Percentiles rank a stretch among this genome's conserved stretches.
phyloP scores from a whole-genome alignment of 2,888 invertebrate species.

The Hanleya hanleyi region DNA sequence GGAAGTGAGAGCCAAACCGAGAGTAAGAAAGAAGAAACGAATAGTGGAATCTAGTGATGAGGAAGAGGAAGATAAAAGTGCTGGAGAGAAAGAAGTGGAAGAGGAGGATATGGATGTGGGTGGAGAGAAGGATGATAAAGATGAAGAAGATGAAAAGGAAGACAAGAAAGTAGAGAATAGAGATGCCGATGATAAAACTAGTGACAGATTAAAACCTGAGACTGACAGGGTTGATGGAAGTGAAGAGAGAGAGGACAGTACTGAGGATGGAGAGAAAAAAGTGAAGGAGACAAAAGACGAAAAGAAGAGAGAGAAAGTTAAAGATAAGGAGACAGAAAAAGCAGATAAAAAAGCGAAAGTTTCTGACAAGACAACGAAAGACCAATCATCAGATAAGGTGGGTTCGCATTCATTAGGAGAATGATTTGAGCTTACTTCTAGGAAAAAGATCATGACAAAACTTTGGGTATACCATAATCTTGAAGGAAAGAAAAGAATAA shows the following conservation, averaged over 20 bases:
- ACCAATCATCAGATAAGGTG: too few species aligned
- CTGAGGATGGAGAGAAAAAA: slow-evolving; percentile 9
- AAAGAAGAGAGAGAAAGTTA: slow-evolving; percentile 26
- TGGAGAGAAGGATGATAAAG: neutral
- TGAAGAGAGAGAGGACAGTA: neutral
- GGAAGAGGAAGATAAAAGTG: slow-evolving; percentile 11
- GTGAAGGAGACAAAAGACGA: slow-evolving; percentile 36
- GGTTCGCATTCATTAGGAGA: too few species aligned
- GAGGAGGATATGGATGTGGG: neutral
- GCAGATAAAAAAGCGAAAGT: neutral
- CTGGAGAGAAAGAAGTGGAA: too few species aligned
- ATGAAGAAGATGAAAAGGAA: neutral
- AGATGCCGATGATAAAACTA: neutral
- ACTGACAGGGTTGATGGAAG: neutral
- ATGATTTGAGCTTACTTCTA: too few species aligned
- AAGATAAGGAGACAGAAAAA: slow-evolving; percentile 2
- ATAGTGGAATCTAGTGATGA: neutral
- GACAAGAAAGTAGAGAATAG: neutral
- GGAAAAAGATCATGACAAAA: too few species aligned
- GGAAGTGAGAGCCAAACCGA: slow-evolving; percentile 11
- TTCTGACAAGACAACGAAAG: slow-evolving; percentile 21
- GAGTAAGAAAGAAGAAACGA: slow-evolving; percentile 17
- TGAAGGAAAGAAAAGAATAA: too few species aligned
- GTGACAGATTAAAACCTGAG: neutral
- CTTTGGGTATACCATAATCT: too few species aligned